Evolutionary conservation across 2,797 vertebrate species (phyloP).

Genomic region (Tokudaia tokunoshimensis): DNA sequence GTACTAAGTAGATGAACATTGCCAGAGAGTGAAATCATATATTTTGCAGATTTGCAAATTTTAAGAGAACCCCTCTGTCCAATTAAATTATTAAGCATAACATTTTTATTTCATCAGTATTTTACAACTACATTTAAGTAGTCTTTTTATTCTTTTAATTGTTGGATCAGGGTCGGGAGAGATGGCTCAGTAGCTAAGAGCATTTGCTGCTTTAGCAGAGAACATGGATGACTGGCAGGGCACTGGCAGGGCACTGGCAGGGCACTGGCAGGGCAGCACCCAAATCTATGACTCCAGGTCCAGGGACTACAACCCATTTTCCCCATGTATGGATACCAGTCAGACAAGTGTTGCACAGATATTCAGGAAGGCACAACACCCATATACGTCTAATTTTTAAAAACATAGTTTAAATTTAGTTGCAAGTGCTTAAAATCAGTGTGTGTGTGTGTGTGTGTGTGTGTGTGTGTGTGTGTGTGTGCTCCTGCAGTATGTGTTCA

Average conservation of each 20-base stretch:
- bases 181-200: not conserved
- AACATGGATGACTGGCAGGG: too few relatives aligned
- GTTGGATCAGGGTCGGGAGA: not conserved
- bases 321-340: not conserved
- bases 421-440: not conserved
- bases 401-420: not conserved
- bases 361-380: not conserved
- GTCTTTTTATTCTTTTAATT: not conserved
- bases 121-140: constrained; percentile 10
- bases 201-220: not conserved
- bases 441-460: not conserved
- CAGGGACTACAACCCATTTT: too few relatives aligned
- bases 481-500: not conserved
- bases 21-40: not conserved
- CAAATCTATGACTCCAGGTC: not conserved
- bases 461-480: not conserved
- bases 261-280: too few relatives aligned
- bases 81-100: not conserved
- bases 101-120: constrained; percentile 6
- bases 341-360: not conserved
- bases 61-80: not conserved
- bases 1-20: not conserved
- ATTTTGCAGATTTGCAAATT: not conserved
- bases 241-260: too few relatives aligned
- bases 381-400: not conserved